Percentiles rank a stretch among this genome's conserved stretches.
Evolutionary conservation across 2,888 invertebrate genomes (phyloP).

Genomic region (Lampropteryx suffumata): DNA sequence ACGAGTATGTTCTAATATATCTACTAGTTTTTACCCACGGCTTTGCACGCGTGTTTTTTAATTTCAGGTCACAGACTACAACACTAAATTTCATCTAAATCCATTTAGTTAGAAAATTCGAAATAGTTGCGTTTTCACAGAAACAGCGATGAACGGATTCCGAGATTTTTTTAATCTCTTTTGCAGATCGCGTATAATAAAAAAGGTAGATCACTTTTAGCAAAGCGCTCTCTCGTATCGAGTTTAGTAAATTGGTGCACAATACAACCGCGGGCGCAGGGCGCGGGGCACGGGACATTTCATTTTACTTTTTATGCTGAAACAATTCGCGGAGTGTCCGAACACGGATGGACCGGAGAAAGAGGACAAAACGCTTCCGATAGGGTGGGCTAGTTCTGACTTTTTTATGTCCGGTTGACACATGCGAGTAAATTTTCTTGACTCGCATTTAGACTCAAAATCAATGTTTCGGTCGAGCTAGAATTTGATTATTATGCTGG

Average conservation of each 20-base stretch:
- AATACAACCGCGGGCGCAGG: not conserved
- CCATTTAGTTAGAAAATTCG: no score
- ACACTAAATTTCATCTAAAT: no score
- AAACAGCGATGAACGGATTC: no score
- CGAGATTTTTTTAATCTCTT: no score
- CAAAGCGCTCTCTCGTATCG: slow-evolving; percentile 1
- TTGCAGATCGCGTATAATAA: not conserved
- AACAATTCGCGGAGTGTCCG: slow-evolving; percentile 19
- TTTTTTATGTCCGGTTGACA: not conserved
- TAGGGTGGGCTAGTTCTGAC: not conserved
- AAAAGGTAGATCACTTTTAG: not conserved
- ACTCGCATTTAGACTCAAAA: no score
- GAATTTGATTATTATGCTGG: no score
- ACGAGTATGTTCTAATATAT: not conserved
- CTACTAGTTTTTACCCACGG: no score
- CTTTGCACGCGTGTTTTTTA: no score
- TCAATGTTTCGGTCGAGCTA: no score
- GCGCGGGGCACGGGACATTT: not conserved
- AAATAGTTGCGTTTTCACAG: no score
- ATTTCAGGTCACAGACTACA: no score
- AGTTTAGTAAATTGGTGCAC: slow-evolving; percentile 7
- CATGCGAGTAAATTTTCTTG: no score
- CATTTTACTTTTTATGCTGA: slow-evolving; percentile 11
- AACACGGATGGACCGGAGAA: slow-evolving; percentile 18
- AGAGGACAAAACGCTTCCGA: slow-evolving; percentile 14